Percentiles rank a stretch among this genome's conserved stretches.
phyloP scores from a whole-genome alignment of 2,797 vertebrate species.

The Pteropus rufus region DNA sequence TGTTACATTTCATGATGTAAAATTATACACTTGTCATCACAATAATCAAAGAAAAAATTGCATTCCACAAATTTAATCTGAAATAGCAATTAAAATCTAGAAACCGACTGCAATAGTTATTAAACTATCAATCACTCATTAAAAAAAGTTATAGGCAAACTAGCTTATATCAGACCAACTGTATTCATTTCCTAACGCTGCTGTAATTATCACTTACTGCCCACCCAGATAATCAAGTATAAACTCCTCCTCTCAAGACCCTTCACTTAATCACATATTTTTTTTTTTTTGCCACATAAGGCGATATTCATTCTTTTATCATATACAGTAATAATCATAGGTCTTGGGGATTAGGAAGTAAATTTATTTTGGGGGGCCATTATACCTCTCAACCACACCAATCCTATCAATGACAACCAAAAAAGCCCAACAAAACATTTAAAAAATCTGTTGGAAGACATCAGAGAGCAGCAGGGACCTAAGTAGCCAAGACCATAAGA shows the following conservation, averaged over 20 bases:
- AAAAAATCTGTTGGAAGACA: background rate
- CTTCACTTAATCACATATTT: background rate
- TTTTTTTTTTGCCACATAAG: background rate
- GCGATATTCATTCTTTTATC: background rate
- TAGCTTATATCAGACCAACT: background rate
- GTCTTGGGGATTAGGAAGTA: background rate
- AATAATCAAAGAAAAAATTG: background rate
- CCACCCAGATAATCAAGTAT: background rate
- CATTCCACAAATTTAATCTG: background rate
- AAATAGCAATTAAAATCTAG: background rate
- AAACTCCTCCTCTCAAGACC: background rate
- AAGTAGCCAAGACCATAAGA: background rate
- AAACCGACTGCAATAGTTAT: background rate
- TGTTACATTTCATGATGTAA: background rate
- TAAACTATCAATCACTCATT: background rate
- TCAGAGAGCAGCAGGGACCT: background rate
- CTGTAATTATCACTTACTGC: background rate
- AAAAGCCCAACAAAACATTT: background rate
- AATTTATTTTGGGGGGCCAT: background rate
- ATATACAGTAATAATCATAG: background rate
- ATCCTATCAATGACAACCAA: background rate
- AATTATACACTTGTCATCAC: background rate
- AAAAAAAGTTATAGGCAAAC: background rate
- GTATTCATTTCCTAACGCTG: background rate
- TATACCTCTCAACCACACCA: background rate